A percentile compares a stretch with the other conserved stretches of the same genome.
phyloP scores from a whole-genome alignment of 2,797 vertebrate species.

The Chromobotia macracanthus region DNA sequence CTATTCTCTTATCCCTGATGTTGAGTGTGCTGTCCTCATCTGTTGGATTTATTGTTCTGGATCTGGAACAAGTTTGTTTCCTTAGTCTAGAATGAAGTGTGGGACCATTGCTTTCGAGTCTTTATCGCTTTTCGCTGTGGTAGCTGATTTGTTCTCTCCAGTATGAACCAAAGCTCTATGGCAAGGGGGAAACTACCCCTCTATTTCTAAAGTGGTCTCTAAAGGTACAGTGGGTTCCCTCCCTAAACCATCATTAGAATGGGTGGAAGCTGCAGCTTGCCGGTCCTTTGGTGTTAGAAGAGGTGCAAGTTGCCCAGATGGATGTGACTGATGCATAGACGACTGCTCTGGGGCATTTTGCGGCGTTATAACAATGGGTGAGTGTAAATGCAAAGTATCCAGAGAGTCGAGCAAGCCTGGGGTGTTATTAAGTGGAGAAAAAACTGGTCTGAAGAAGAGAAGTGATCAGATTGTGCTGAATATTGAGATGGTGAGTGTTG shows the following conservation, averaged over 20 bases:
- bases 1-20: constrained; percentile 12
- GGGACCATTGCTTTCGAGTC: constrained; percentile 11
- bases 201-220: constrained; percentile 27
- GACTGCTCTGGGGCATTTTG: constrained; percentile 38
- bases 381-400: constrained; percentile 44
- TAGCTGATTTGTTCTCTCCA: constrained; percentile 17
- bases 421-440: constrained; percentile 34
- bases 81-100: constrained; percentile 33
- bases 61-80: constrained; percentile 51
- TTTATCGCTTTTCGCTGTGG: constrained; percentile 17
- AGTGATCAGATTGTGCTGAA: constrained; percentile 28
- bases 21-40: constrained; percentile 14
- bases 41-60: no score
- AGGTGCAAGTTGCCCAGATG: constrained; percentile 49
- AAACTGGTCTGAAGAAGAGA: no score
- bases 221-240: background rate
- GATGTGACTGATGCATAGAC: constrained; percentile 42
- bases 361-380: constrained; percentile 39
- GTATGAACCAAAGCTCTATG: background rate
- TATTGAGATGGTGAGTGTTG: constrained; percentile 24
- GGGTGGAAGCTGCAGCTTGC: no score
- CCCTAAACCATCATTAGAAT: constrained; percentile 17
- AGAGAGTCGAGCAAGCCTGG: constrained; percentile 51
- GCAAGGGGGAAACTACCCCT: constrained; percentile 29
- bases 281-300: constrained; percentile 55